Evolutionary conservation across 1,140 invertebrate species (phyloP), one percentile per base, ranked within the genome.

Genomic region (Heliconius hermathena): DNA sequence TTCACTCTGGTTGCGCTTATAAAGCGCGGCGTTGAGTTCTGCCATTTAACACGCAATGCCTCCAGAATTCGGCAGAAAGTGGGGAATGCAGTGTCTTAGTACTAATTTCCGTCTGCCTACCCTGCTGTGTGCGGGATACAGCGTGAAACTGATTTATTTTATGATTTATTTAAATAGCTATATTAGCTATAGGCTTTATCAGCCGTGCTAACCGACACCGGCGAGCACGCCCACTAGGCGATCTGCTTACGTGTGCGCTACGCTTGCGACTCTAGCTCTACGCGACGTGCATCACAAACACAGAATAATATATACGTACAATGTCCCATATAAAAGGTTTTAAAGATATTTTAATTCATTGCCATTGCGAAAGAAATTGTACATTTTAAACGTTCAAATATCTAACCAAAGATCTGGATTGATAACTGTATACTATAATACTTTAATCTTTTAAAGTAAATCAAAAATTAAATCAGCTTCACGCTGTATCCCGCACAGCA

Each of bases 241-340:
- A 84, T 82, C 85, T 81, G 86, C 87, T 87, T 88, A 87, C 88
- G 84, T 86, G 82, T 80, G 80, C 82, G 77, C 77, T 78, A 81
- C 80, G 85, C 81, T 83, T 73, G 41, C 54, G 72, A 72, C 54
- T 78, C 77, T 74, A 78, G 57, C 38, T 78, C 77, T 74, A 78
- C 77, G 77, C 77, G 38, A 11, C 57, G 72, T 72, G 57, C 71
- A 78, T 78, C 22, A 78, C 57, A 78, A 78, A 79, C 83, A 83
- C 76, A 86, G 83, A 83, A 79, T 83, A 78, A 38, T 71, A 72
- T 73, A 73, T 26, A 57, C 26, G 0, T 71, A 46, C 71, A 33
- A 22, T 41, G 36, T 66, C 57, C 74, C 60, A 66, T 66, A 66
- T 66, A 66, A 3, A 66, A 66, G 22, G 60, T 29, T 66, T 66